phyloP scores from a whole-genome alignment of 2,113 vertebrate species.

The Cyphomyrus plagiostoma region DNA sequence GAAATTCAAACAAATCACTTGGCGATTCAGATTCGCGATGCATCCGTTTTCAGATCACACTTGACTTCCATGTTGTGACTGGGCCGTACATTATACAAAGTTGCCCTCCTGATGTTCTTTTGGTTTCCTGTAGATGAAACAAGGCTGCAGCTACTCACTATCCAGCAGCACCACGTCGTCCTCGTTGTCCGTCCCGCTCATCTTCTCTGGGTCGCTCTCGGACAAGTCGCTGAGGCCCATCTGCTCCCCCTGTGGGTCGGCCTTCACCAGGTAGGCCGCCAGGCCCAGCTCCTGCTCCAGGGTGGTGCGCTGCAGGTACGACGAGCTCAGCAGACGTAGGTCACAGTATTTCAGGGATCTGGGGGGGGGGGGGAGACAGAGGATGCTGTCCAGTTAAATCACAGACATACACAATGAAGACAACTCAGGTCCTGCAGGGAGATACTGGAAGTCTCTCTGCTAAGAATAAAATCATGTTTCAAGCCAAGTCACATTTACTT shows the following conservation, averaged over 20 bases:
- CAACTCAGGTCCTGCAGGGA: background rate
- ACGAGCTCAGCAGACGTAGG: constrained; percentile 84
- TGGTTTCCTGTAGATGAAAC: background rate
- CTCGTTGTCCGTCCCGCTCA: constrained; percentile 89
- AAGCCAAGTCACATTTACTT: too few relatives aligned
- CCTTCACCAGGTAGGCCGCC: constrained; percentile 81
- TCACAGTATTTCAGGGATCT: constrained; percentile 95
- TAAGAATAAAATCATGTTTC: background rate
- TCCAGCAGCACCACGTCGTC: constrained; percentile 76
- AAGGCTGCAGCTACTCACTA: constrained; percentile 50
- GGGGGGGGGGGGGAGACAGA: constrained; percentile 23
- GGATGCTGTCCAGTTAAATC: background rate
- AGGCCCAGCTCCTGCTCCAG: constrained; percentile 93
- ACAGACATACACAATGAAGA: background rate
- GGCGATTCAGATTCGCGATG: background rate
- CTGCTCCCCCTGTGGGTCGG: constrained; percentile 59
- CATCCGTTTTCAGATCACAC: background rate
- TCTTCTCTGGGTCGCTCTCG: constrained; percentile 88
- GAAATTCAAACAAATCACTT: too few relatives aligned
- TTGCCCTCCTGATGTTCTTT: background rate
- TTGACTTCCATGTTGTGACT: background rate
- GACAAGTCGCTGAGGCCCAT: constrained; percentile 64
- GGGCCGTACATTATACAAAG: background rate
- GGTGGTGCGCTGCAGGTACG: constrained; percentile 79
- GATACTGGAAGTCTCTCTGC: background rate